Evolutionary conservation across 1,140 invertebrate species (phyloP).

Genomic region (Meloidogyne floridensis): DNA sequence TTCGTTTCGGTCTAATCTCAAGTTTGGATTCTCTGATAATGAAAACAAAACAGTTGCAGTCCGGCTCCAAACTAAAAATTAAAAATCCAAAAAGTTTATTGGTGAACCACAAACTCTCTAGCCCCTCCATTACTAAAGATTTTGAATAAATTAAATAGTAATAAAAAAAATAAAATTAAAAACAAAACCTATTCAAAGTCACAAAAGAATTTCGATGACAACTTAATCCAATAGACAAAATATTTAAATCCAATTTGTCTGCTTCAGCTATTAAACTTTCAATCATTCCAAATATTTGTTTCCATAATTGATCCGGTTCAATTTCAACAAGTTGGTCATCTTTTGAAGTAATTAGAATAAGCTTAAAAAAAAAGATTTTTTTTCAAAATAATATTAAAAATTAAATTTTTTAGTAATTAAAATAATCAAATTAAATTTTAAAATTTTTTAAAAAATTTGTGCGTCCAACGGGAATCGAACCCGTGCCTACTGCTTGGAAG

Average conservation of each 20-base stretch:
- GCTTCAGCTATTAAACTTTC: conserved; percentile 68
- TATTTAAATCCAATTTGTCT: neutral
- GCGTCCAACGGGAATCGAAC: conserved; percentile 25
- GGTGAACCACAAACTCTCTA: neutral
- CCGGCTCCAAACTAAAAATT: too few species aligned
- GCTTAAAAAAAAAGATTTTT: neutral
- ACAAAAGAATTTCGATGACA: conserved; percentile 45
- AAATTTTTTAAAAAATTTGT: neutral
- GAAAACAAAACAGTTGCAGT: too few species aligned
- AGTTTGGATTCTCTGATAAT: too few species aligned
- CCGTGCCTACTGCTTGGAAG: conserved; percentile 27
- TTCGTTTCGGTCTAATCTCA: too few species aligned
- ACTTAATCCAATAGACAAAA: conserved; percentile 29
- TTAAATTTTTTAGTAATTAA: too few species aligned
- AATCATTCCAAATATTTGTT: conserved; percentile 75
- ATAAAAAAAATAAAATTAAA: neutral
- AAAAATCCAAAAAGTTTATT: too few species aligned
- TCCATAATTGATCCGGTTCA: conserved; percentile 81
- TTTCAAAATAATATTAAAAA: too few species aligned
- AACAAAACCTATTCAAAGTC: conserved; percentile 33
- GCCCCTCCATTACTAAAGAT: neutral
- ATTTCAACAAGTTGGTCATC: conserved; percentile 75
- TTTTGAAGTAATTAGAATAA: neutral
- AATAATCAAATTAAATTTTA: too few species aligned
- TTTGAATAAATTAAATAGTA: conserved; percentile 29